Base-by-base conservation (phyloP, 2,888 invertebrate genomes). In the Norana najaformis region DNA sequence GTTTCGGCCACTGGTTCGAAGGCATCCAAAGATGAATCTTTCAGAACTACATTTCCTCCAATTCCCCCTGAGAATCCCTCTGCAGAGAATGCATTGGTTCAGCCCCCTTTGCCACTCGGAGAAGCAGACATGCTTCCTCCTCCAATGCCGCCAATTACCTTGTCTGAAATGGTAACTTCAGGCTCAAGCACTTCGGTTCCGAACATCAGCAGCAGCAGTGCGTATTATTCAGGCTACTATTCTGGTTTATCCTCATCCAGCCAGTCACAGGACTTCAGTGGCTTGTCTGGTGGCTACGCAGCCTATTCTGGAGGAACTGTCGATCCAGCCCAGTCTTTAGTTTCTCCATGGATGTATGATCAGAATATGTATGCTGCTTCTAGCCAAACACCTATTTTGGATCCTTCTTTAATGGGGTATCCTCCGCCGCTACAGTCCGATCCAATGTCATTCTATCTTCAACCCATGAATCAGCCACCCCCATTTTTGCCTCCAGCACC, bases 311-410 rank as follows among this genome's bases (percentile, higher is more conserved):
- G 85, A n/a, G 36, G 23, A 37, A 23, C 2, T 85, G 1, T 85
- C 35, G 85, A 85, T 85, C 85, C 85, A 14, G 1, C 69, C n/a
- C 69, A 69, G 69, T n/a, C 85, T 83, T 83, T 35, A 83, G 83
- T 83, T 83, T 35, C 83, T 18, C 20, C 83, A n/a, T 85, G 85
- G 85, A 85, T 85, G 85, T 85, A 85, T 85, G 85, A 85, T 85
- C 85, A 35, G 37, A 85, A 36, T 85, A 85, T 85, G 85, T 37
- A 36, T 85, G 23, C 35, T n/a, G 34, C 85, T 85, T 35, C 85
- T 30, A 35, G 35, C 23, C 85, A 85, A n/a, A 23, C 85, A 36
- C 85, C 35, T 8, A 18, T 85, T 3, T 1, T 85, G 35, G 85
- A 85, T 85, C 85, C 85, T 36, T 36, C 18, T 35, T 36, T 85